These are phyloP conservation scores for Conchocele bisecta DNA, from an alignment of 2,888 invertebrate species.

Conservation along the genomic window DNA sequence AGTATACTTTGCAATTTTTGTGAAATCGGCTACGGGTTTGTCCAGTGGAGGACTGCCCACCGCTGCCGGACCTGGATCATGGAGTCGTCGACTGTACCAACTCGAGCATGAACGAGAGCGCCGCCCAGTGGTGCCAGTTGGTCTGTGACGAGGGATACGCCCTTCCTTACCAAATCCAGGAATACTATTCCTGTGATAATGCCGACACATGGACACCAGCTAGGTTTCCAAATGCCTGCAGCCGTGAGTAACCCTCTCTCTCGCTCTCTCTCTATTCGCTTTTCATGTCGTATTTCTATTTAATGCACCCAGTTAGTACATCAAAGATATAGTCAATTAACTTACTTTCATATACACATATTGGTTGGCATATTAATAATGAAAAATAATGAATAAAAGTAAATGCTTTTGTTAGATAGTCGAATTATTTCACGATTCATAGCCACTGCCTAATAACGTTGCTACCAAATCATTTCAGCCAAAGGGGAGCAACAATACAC, in stretches of 20 bases:
- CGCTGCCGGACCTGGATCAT: neutral
- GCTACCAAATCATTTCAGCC: too few species aligned
- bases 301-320: too few species aligned
- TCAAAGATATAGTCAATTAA: too few species aligned
- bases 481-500: conserved; percentile 22
- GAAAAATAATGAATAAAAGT: too few species aligned
- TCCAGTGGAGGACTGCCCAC: neutral
- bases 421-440: too few species aligned
- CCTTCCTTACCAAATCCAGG: conserved; percentile 33
- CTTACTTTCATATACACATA: too few species aligned
- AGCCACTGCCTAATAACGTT: too few species aligned
- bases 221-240: conserved; percentile 30
- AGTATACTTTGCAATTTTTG: too few species aligned
- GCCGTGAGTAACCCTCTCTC: conserved; percentile 11
- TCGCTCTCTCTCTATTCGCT: neutral
- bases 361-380: too few species aligned
- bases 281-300: neutral
- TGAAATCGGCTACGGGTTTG: too few species aligned
- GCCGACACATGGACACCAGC: conserved; percentile 33
- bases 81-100: neutral
- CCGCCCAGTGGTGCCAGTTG: conserved; percentile 15
- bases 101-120: neutral
- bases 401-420: too few species aligned
- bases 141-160: conserved; percentile 41
- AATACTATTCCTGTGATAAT: conserved; percentile 37